Evolutionary conservation across 2,888 invertebrate genomes (phyloP), one percentile per base, ranked within the genome.

Genomic region (Polylopha cassiicola): DNA sequence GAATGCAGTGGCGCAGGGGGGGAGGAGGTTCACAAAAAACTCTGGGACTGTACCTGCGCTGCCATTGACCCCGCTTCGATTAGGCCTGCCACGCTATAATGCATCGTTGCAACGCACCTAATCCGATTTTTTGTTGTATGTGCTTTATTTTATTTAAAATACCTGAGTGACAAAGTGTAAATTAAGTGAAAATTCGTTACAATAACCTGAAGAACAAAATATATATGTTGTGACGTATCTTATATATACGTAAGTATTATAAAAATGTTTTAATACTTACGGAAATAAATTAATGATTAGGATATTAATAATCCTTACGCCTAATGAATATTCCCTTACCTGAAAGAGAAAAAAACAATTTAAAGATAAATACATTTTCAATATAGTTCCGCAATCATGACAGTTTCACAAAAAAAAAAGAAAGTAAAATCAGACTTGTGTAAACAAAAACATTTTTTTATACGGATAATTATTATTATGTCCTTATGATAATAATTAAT

Each of bases 61-160:
- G 82, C 71, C 82, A 73, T 79, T 82, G 82, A 82, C 80, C 77
- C 69, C 71, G 62, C 53, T 53, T 53, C 70, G 73, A 77, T 77
- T 75, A 74, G 73, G 62, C 59, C 58, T 65, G 68, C 65, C 64
- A 60, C 60, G 49, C 55, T 57, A 60, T 58, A 61, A 53, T 65
- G 69, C 66, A 65, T 48, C 63, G 59, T 47, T 65, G 67, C 65
- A 70, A 61, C 58, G 55, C 58, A 49, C 53, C 66, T 67, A 67
- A 65, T 61, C 57, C 55, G 46, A 46, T 37, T 39, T 44, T 53
- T 57, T 56, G 57, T 54, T 51, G 43, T 24, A 31, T 36, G 43
- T 42, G 45, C 33, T 39, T 30, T 30, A 30, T 33, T 46, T 37
- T n/a, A n/a, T n/a, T n/a, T n/a, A n/a, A n/a, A 37, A 28, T 44